Evolutionary conservation across 2,797 vertebrate genomes (phyloP), one percentile per base, ranked within the genome.

Genomic region (Lepus oiostolus): DNA sequence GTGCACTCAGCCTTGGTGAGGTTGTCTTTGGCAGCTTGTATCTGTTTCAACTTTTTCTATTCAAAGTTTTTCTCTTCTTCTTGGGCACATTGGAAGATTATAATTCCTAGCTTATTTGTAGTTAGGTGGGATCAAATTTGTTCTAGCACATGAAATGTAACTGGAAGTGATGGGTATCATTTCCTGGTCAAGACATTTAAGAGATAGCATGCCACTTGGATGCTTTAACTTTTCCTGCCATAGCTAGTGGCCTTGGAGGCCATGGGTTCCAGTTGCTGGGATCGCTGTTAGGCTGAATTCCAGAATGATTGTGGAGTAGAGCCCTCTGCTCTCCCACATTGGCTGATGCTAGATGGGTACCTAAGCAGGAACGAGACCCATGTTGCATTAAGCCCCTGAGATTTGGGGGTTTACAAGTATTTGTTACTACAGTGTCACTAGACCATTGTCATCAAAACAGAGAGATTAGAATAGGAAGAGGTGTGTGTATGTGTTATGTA

Each of bases 1-100:
- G 62, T 19, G 19, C 38, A 50, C 28, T 83, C 32, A 19, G 75
- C 50, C 67, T 19, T 42, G 28, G 21, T n/a, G 24, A n/a, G 47
- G 1, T 79, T 52, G 30, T 80, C 70, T 67, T 52, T 19, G 65
- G 58, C 63, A 60, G 50, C 84, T 42, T 92, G 2, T 28, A 24
- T 90, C 26, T 54, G 9, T 42, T 47, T 84, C 30, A 74, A 67
- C 72, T 17, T 96, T 95, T 88, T 68, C 47, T 35, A 0, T 74
- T 54, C 65, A 92, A 13, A 35, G 9, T 30, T 71, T 75, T 60
- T n/a, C 32, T 90, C 35, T 86, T 89, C 47, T 94, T 87, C 30
- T 35, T 72, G 42, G 52, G 24, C 4, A 16, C 24, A 5, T 32
- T 30, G 19, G 84, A 82, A 91, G 65, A 63, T 62, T 42, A 35